These are phyloP conservation scores for Halichoeres trimaculatus DNA, from an alignment of 2,113 vertebrate species.

Conservation along the genomic window DNA sequence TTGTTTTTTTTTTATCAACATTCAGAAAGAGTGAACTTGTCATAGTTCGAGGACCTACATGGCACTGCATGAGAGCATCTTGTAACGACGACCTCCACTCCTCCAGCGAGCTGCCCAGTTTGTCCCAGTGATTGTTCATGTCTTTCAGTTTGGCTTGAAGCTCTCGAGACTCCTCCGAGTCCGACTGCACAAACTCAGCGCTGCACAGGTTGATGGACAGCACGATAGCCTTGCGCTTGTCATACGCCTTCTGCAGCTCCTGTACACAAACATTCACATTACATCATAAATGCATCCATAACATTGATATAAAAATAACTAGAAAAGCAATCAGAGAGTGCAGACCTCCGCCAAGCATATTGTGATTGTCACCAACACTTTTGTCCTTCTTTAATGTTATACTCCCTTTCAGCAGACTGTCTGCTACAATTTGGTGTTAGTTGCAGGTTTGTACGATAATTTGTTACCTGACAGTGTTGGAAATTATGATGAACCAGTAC, in stretches of 20 bases:
- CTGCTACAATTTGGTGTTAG: too few species aligned
- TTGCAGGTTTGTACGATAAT: too few species aligned
- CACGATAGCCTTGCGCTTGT: constrained; percentile 94
- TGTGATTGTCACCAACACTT: too few species aligned
- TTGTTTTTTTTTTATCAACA: too few species aligned
- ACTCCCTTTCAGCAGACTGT: too few species aligned
- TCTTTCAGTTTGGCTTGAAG: constrained; percentile 89
- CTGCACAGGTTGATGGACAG: constrained; percentile 97
- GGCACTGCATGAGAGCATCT: constrained; percentile 95
- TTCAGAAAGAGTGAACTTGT: not conserved
- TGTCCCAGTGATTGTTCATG: constrained; percentile 95
- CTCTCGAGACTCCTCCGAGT: constrained; percentile 83
- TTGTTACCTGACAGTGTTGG: too few species aligned
- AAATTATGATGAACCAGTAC: too few species aligned
- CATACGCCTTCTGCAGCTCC: constrained; percentile 95
- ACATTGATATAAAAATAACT: too few species aligned
- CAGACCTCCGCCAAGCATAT: too few species aligned
- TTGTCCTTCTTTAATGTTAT: too few species aligned
- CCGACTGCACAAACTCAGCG: constrained; percentile 89
- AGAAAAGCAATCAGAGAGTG: too few species aligned
- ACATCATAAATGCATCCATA: too few species aligned
- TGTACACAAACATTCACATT: constrained; percentile 59
- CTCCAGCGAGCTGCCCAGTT: constrained; percentile 86
- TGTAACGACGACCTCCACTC: constrained; percentile 92
- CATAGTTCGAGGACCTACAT: constrained; percentile 83